A percentile compares a stretch with the other conserved stretches of the same genome.
Evolutionary conservation across 92 coral and sea anemone genomes (phyloP).

Genomic region (Heteractis magnifica): DNA sequence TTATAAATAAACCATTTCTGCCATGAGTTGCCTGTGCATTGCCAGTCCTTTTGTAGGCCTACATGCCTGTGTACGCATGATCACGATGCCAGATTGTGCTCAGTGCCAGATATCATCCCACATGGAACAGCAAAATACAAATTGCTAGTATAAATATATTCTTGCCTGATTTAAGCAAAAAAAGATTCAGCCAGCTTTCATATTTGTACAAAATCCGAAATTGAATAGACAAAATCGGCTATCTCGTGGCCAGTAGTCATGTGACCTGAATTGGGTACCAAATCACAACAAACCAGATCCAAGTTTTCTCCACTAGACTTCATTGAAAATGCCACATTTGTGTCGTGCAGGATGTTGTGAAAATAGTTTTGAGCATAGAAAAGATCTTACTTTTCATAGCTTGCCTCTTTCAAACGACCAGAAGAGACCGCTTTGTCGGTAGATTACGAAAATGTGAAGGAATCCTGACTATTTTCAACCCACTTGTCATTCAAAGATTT

Average conservation of each 20-base stretch:
- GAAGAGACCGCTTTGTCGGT: not conserved
- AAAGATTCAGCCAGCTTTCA: no score
- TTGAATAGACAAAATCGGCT: slow-evolving; percentile 39
- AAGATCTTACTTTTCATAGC: slow-evolving; percentile 25
- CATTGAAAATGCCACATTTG: slow-evolving; percentile 3
- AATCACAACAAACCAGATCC: slow-evolving; percentile 10
- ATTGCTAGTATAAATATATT: no score
- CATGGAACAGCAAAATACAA: no score
- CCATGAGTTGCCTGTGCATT: no score
- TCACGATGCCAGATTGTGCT: no score
- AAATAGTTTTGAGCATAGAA: slow-evolving; percentile 28
- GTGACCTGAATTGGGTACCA: not conserved
- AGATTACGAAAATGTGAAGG: not conserved
- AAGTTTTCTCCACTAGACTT: not conserved
- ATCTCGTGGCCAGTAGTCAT: slow-evolving; percentile 28
- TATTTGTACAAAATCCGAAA: no score
- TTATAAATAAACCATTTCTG: no score
- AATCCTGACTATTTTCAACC: slow-evolving; percentile 43
- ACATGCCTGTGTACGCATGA: no score
- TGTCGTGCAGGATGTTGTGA: slow-evolving; percentile 25
- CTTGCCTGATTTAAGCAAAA: no score
- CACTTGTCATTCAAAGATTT: not conserved
- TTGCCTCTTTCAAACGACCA: slow-evolving; percentile 2
- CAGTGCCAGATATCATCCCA: no score
- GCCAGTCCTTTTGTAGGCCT: no score